Conservation (phyloP, 1,140 invertebrate genomes). For the Anagrus nilaparvatae region DNA sequence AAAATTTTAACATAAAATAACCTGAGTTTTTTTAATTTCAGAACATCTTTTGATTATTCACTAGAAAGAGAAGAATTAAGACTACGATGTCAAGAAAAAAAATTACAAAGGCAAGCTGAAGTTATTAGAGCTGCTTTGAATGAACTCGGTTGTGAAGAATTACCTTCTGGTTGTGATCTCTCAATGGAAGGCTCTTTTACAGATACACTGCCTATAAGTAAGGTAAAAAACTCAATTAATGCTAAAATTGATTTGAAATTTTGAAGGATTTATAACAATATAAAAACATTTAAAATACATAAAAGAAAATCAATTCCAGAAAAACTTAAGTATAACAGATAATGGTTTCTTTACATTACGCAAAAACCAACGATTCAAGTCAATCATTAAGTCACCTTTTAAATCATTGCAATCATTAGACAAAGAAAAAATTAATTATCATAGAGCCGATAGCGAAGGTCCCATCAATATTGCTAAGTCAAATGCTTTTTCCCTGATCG, state of each 20-base stretch:
- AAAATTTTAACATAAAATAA: background rate
- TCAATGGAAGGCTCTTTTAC: constrained; percentile 47
- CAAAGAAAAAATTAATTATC: constrained; percentile 31
- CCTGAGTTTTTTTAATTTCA: constrained; percentile 18
- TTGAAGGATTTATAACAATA: background rate
- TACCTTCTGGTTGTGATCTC: constrained; percentile 72
- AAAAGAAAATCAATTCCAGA: constrained; percentile 30
- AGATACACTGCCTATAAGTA: constrained; percentile 29
- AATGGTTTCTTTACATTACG: constrained; percentile 36
- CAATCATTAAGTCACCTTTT: constrained; percentile 36
- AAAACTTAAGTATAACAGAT: constrained; percentile 31
- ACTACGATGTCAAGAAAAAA: constrained; percentile 68
- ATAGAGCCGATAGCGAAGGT: constrained; percentile 36
- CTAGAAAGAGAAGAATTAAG: constrained; percentile 46
- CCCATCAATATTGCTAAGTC: constrained; percentile 25
- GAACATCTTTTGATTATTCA: constrained; percentile 33
- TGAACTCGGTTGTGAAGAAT: constrained; percentile 74
- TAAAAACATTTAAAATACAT: background rate
- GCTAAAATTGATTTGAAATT: background rate
- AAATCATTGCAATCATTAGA: constrained; percentile 37
- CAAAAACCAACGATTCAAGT: constrained; percentile 37
- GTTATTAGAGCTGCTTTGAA: constrained; percentile 73
- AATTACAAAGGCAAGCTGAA: constrained; percentile 67
- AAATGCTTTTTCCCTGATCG: constrained; percentile 29
- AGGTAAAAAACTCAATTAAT: constrained; percentile 21